Evolutionary conservation across 2,797 vertebrate genomes (phyloP).

Genomic region (Syngnathus acus): DNA sequence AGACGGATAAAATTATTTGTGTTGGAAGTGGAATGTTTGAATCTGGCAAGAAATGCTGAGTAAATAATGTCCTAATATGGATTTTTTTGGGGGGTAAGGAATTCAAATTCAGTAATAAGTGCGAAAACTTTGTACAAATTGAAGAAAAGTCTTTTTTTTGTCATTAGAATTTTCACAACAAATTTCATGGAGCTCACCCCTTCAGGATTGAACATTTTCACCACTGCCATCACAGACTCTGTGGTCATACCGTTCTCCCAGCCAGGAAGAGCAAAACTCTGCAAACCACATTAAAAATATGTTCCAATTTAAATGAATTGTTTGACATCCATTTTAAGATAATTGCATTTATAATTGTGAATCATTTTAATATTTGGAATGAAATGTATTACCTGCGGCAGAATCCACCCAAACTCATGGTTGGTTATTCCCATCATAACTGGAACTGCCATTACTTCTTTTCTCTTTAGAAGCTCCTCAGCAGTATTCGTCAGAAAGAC

Average conservation of each 20-base stretch:
- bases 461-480: conserved; percentile 61
- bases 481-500: conserved; percentile 60
- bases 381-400: conserved; percentile 58
- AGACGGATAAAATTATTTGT: too few species aligned
- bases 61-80: too few species aligned
- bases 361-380: not conserved
- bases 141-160: not conserved
- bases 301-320: not conserved
- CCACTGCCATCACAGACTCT: conserved; percentile 39
- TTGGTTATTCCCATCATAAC: conserved; percentile 73
- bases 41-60: too few species aligned
- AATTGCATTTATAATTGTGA: not conserved
- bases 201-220: conserved; percentile 51
- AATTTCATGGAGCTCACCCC: conserved; percentile 48
- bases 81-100: too few species aligned
- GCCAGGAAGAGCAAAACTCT: conserved; percentile 53
- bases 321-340: not conserved
- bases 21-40: too few species aligned
- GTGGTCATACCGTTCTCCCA: conserved; percentile 64
- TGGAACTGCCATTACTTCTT: conserved; percentile 63
- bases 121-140: not conserved
- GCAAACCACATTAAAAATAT: conserved; percentile 2
- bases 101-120: too few species aligned
- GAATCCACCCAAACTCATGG: conserved; percentile 76
- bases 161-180: not conserved